Percentiles rank a stretch among this genome's conserved stretches.
phyloP scores from a whole-genome alignment of 2,113 vertebrate species.

The Corythoichthys intestinalis region DNA sequence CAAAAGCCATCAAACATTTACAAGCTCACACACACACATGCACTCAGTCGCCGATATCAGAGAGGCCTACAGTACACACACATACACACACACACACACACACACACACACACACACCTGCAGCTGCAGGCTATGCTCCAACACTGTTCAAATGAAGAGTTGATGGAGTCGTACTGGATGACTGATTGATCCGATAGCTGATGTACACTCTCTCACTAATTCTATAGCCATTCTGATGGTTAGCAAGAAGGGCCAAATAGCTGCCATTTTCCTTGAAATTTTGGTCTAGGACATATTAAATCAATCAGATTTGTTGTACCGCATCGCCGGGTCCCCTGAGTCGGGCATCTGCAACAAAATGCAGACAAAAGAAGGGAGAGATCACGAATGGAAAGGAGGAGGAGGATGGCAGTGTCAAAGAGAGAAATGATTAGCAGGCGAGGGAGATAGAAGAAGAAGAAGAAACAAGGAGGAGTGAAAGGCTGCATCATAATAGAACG shows the following conservation, averaged over 20 bases:
- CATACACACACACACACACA: not conserved
- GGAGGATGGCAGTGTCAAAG: slow-evolving; percentile 50
- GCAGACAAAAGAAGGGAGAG: slow-evolving; percentile 49
- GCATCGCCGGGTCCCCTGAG: slow-evolving; percentile 50
- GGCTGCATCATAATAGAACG: slow-evolving; percentile 42
- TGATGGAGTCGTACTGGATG: slow-evolving; percentile 12
- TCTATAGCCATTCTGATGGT: no score
- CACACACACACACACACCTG: slow-evolving; percentile 11
- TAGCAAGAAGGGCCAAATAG: not conserved
- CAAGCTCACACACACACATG: slow-evolving; percentile 56
- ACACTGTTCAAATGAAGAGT: slow-evolving; percentile 7
- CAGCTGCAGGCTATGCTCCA: slow-evolving; percentile 5
- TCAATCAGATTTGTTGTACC: slow-evolving; percentile 48
- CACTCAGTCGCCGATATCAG: slow-evolving; percentile 42
- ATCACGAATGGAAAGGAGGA: slow-evolving; percentile 45
- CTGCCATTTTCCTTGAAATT: slow-evolving; percentile 10
- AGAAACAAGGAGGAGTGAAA: slow-evolving; percentile 25
- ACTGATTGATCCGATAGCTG: slow-evolving; percentile 2
- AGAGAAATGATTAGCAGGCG: slow-evolving; percentile 53
- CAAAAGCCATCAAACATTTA: slow-evolving; percentile 74
- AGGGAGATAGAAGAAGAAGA: slow-evolving; percentile 31
- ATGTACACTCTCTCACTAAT: not conserved
- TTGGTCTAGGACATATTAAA: slow-evolving; percentile 48
- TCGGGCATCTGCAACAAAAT: slow-evolving; percentile 49
- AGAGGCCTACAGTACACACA: slow-evolving; percentile 20